Evolutionary conservation across 2,797 vertebrate genomes (phyloP), one percentile per base, ranked within the genome.

Genomic region (Lates japonicus): DNA sequence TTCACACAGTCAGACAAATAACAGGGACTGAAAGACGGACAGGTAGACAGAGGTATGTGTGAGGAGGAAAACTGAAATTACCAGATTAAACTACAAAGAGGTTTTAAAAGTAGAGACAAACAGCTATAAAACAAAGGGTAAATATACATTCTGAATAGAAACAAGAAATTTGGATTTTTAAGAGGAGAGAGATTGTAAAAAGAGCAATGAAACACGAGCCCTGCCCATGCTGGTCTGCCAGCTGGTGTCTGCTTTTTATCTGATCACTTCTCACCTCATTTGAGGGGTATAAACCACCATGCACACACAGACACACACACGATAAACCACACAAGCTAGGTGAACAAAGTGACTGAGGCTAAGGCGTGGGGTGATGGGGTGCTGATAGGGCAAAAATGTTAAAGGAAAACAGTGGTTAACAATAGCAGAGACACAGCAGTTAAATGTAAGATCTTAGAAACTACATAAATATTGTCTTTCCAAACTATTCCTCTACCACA

Each of bases 191-290:
- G 3, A 16, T 31, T 19, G 44, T 70, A 59, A 78, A 29, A 81
- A 79, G 8, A 39, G 69, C 14, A 66, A 62, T 71, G 59, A 80
- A 78, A 70, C n/a, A 49, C 12, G 39, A 63, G 33, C 12, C 31
- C 12, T 67, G 73, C 72, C 33, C 48, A 54, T 16, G 31, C 70
- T 7, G 35, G 16, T 66, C 75, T 54, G 66, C 63, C 54, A 70
- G 73, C 59, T 55, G 54, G 59, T 54, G 72, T 86, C 89, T 91
- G 85, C 42, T 86, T 81, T 74, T 81, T 64, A 84, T 86, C 74
- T 52, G 35, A 55, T 82, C 82, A 83, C 77, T 55, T 80, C 80
- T 68, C 84, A 87, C 85, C 63, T 85, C 74, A 70, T 80, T 49
- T 66, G 7, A 52, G 37, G 35, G 41, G 29, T 69, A 88, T 61